Evolutionary conservation across 1,140 invertebrate genomes (phyloP), one percentile per base, ranked within the genome.

Genomic region (Neodiprion pinetum): DNA sequence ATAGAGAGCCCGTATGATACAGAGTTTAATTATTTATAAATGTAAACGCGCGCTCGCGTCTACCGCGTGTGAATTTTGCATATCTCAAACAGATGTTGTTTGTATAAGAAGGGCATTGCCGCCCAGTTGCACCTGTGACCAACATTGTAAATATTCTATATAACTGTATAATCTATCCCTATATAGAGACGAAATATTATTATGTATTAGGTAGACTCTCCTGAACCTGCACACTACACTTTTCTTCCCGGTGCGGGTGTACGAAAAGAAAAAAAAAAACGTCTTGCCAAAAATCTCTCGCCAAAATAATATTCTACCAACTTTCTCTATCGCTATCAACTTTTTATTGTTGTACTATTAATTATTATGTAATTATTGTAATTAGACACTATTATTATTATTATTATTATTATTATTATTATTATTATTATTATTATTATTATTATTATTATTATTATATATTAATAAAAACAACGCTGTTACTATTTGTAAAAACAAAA

Each of bases 301-400:
- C 53, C 53, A 61, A 75, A 66, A n/a, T 21, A n/a, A 14, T 66
- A 21, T 66, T 21, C 21, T 21, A 66, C 21, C 68, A 23, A 23
- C 68, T 69, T 28, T 69, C 68, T 69, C 68, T 69, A 76, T 76
- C 78, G 79, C 79, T 78, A 61, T 61, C 11, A 61, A 61, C 76
- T 86, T 86, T 86, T 85, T 84, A 87, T 87, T 86, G 85, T 87
- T 87, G 85, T 86, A 85, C 74, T 75, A 86, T 86, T 85, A 82
- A 86, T 84, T 84, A 86, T 87, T 84, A 84, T 89, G 85, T 88
- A 88, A 88, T 88, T 88, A 88, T 86, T 88, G 87, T 88, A 88
- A 88, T 87, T 88, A 88, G 84, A 85, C 78, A 79, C 84, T 81
- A 83, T 84, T 87, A 86, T 85, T 85, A 82, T 83, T 86, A 88